These are phyloP conservation scores for Pseudomyrmex cubaensis DNA, from an alignment of 1,140 invertebrate genomes.

Conservation along the genomic window DNA sequence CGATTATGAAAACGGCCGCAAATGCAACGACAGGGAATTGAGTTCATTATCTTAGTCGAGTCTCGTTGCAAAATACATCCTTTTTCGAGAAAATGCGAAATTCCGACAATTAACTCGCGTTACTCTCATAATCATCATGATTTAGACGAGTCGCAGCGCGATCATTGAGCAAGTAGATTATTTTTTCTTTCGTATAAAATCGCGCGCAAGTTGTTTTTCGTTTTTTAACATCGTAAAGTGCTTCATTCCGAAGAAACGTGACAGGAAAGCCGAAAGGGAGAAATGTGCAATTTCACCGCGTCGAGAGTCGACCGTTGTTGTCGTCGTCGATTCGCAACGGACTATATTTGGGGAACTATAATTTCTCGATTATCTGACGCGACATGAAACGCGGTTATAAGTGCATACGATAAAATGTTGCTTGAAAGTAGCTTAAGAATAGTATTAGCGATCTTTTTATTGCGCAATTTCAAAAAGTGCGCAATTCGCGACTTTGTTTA, in stretches of 20 bases:
- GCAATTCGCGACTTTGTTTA: neutral
- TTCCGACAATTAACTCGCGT: neutral
- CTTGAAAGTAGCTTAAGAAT: neutral
- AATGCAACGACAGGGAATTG: neutral
- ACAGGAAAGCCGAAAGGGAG: conserved; percentile 11
- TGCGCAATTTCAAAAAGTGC: neutral
- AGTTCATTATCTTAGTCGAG: neutral
- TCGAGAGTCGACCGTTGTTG: neutral
- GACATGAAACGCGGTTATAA: neutral
- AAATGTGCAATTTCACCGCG: conserved; percentile 39
- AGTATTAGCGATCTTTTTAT: conserved; percentile 3
- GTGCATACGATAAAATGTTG: conserved; percentile 23
- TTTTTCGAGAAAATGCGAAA: neutral
- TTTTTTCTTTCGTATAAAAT: too few relatives aligned
- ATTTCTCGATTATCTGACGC: conserved; percentile 17
- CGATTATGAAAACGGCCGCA: conserved; percentile 20
- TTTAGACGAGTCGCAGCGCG: neutral
- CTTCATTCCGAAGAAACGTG: neutral
- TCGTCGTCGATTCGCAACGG: conserved; percentile 27
- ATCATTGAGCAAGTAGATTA: too few relatives aligned
- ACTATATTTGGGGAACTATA: conserved; percentile 47
- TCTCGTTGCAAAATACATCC: neutral
- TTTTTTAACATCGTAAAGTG: neutral
- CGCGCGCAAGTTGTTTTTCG: too few relatives aligned
- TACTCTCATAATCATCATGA: neutral